Evolutionary conservation across 2,888 invertebrate genomes (phyloP), one percentile per base, ranked within the genome.

Genomic region (Argyresthia albistria): DNA sequence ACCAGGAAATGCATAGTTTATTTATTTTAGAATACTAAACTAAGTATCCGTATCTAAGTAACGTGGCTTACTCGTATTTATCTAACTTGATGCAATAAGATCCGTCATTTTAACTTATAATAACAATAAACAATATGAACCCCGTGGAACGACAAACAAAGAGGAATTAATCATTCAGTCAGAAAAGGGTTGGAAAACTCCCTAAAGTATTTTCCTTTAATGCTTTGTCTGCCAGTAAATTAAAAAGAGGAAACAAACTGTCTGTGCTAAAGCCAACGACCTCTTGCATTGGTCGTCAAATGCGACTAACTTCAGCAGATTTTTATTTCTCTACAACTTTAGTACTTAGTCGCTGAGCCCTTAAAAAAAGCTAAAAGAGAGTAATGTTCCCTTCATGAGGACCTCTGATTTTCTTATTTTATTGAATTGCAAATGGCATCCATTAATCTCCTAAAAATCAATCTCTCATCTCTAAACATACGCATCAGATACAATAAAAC

Each of bases 101-200:
- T n/a, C 14, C 46, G 6, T 12, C 11, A 42, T 42, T 12, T 42
- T 11, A 42, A 12, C 12, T 42, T 12, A 11, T 42, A 10, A 42
- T 39, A 11, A n/a, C 25, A 46, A 52, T 25, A 46, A 52, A 37
- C 46, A 46, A 37, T 35, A 47, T 15, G 14, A 39, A 39, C 39
- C n/a, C 46, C 15, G 12, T 47, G n/a, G 10, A 48, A 48, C 14
- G 12, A 80, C 81, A 84, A 81, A 82, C 80, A 80, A 80, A 76
- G 76, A 75, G 76, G 83, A 80, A 86, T 84, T 84, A 84, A 87
- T 87, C 84, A 84, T 84, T 87, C 86, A 83, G 80, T 70, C 67
- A 69, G 63, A 65, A 79, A 80, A 78, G 84, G 84, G 80, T 80
- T 68, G 69, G 63, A 63, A 46, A 42, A 66, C 75, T 81, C 81